Conservation (phyloP, 2,113 vertebrate genomes). For the Carettochelys insculpta region DNA sequence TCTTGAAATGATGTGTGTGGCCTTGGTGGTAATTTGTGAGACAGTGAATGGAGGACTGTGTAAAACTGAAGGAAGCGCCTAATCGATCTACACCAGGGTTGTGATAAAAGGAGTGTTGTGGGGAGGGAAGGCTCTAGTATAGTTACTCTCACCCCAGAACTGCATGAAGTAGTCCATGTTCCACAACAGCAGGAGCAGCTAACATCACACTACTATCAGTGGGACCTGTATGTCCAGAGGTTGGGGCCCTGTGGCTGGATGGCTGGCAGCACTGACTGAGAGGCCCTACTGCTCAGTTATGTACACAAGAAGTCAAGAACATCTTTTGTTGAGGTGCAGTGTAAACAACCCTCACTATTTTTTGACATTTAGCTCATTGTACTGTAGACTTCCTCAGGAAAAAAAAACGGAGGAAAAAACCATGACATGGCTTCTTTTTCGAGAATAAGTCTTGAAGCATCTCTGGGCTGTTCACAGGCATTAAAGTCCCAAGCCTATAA, state of each 20-base stretch:
- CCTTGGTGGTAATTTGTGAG: background rate
- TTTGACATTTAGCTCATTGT: conserved; percentile 67
- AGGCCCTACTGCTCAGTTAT: conserved; percentile 17
- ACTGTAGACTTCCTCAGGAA: conserved; percentile 67
- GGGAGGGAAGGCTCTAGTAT: background rate
- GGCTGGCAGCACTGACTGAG: conserved; percentile 35
- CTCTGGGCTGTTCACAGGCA: conserved; percentile 10
- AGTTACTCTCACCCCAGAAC: background rate
- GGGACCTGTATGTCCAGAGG: background rate
- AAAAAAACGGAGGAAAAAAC: conserved; percentile 56
- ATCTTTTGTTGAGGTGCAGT: conserved; percentile 26
- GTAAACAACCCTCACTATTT: conserved; percentile 64
- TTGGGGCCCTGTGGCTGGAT: conserved; percentile 20
- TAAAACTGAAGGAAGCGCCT: background rate
- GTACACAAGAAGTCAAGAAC: conserved; percentile 52
- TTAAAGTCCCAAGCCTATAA: background rate
- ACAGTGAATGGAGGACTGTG: background rate
- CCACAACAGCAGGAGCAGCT: conserved; percentile 31
- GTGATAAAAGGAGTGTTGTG: background rate
- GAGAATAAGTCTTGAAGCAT: conserved; percentile 16
- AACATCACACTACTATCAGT: background rate
- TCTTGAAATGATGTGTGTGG: background rate
- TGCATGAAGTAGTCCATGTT: background rate
- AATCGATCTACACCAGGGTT: background rate
- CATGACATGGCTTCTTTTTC: conserved; percentile 25